Evolutionary conservation across 2,113 vertebrate species (phyloP), one percentile per base, ranked within the genome.

Genomic region (Petrocephalus microphthalmus): DNA sequence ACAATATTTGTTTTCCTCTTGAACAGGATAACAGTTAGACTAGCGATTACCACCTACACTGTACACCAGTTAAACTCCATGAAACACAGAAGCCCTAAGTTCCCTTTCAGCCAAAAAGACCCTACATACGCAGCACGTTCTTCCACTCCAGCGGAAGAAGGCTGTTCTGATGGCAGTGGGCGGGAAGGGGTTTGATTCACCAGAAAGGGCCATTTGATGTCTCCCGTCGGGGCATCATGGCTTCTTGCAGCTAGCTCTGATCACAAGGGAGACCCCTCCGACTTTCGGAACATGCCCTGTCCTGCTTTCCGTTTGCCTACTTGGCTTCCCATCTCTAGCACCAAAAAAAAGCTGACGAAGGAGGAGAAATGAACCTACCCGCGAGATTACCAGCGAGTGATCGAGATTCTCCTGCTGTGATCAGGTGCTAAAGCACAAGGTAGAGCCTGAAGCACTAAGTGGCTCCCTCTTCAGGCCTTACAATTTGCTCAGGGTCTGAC

Each of bases 1-100:
- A 64, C 22, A 13, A 74, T 67, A 74, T 87, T 74, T 87, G 64
- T 87, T 87, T 67, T 13, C 57, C 42, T 71, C 47, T 25, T 45
- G 33, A 64, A 52, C 13, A 74, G 47, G 57, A 57, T 49, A 60
- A 67, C n/a, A 51, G 86, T 22, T 49, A 67, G 86, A 29, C 42
- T 52, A 29, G 42, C 33, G 45, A 87, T 67, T 51, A 22, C 42
- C 37, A 49, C 60, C 86, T 71, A 45, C 86, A 29, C 86, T 29
- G 10, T 71, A 71, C 86, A 51, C 47, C n/a, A 25, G 42, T 60
- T 57, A 71, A 60, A 71, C 33, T 64, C 42, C 22, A n/a, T 10
- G 45, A 87, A 42, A 29, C 53, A 85, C 25, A 11, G 86, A 71
- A 6, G 8, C n/a, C 86, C 86, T 1, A 2, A 71, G 45, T 51